phyloP scores from a whole-genome alignment of 2,797 vertebrate species.

The Varecia variegata region DNA sequence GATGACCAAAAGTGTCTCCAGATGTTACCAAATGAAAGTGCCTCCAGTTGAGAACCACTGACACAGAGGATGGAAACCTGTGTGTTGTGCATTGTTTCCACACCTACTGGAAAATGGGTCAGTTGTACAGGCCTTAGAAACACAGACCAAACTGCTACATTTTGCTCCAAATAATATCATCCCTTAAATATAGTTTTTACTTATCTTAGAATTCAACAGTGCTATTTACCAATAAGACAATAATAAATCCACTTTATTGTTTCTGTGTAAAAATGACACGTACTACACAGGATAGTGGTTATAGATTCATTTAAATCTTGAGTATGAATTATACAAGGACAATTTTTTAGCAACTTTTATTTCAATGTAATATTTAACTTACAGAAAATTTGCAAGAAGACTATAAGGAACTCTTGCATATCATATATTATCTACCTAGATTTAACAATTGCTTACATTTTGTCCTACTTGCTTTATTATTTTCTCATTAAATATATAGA shows the following conservation, averaged over 20 bases:
- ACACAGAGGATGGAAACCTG: too few relatives aligned
- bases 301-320: background rate
- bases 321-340: background rate
- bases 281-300: background rate
- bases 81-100: too few relatives aligned
- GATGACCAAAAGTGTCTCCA: too few relatives aligned
- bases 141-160: background rate
- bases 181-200: too few relatives aligned
- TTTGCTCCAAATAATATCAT: background rate
- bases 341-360: background rate
- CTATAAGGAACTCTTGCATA: background rate
- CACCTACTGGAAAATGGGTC: too few relatives aligned
- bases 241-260: background rate
- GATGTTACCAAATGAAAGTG: too few relatives aligned
- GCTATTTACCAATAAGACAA: background rate
- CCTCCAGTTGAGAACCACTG: too few relatives aligned
- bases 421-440: background rate
- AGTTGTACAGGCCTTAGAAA: background rate
- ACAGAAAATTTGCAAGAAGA: too few relatives aligned
- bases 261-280: background rate
- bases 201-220: background rate
- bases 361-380: background rate
- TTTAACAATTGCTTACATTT: background rate
- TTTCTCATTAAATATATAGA: background rate
- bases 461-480: background rate